Conservation (phyloP, 2,888 invertebrate genomes). For the Augiades crinisus region DNA sequence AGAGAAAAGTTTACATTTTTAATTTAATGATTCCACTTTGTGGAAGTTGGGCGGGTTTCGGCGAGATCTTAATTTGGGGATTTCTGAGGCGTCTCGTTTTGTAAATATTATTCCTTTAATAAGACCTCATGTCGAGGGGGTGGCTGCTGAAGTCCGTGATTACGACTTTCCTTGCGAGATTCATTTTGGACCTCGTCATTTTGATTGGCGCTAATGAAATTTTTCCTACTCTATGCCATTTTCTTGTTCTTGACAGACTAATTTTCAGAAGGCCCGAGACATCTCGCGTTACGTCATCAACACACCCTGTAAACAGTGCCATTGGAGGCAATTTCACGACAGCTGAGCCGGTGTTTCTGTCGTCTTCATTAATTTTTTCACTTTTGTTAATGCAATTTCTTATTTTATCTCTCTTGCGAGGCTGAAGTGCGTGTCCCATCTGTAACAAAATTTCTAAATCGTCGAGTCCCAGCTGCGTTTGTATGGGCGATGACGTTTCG, state of each 20-base stretch:
- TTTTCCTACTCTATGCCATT: slow-evolving; percentile 74
- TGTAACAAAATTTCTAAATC: slow-evolving; percentile 77
- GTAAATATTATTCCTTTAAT: slow-evolving; percentile 82
- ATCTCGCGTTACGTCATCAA: slow-evolving; percentile 63
- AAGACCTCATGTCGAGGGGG: slow-evolving; percentile 80
- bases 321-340: slow-evolving; percentile 61
- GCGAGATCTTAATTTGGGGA: slow-evolving; percentile 82
- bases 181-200: slow-evolving; percentile 81
- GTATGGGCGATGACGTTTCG: slow-evolving; percentile 77
- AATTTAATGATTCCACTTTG: slow-evolving; percentile 83
- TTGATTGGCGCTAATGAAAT: slow-evolving; percentile 82
- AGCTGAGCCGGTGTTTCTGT: slow-evolving; percentile 67
- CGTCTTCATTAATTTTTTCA: slow-evolving; percentile 72
- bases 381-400: slow-evolving; percentile 77
- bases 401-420: slow-evolving; percentile 67
- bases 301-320: slow-evolving; percentile 67
- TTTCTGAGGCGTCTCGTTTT: slow-evolving; percentile 82
- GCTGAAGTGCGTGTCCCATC: slow-evolving; percentile 73
- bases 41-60: slow-evolving; percentile 82
- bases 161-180: slow-evolving; percentile 79
- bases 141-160: slow-evolving; percentile 78
- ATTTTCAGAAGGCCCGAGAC: slow-evolving; percentile 68
- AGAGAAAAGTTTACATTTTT: slow-evolving; percentile 83
- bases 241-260: slow-evolving; percentile 79
- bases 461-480: slow-evolving; percentile 76